Percentiles rank a stretch among this genome's conserved stretches.
Evolutionary conservation across 2,888 invertebrate genomes (phyloP).

Genomic region (Andrena marginata): DNA sequence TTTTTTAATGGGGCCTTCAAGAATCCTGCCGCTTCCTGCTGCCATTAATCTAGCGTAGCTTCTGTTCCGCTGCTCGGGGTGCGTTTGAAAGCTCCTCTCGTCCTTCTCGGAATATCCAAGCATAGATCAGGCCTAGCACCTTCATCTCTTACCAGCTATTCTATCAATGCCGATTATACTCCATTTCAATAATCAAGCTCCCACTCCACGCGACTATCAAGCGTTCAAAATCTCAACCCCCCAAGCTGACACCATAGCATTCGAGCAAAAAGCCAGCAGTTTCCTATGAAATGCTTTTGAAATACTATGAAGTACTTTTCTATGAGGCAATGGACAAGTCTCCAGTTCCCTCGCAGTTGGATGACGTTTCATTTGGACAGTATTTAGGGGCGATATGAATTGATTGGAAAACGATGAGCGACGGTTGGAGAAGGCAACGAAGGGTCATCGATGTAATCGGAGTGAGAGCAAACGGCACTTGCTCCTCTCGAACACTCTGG

Average conservation of each 20-base stretch:
- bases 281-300: no score
- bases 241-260: no score
- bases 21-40: not conserved
- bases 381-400: conserved; percentile 39
- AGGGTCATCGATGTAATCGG: conserved; percentile 75
- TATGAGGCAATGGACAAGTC: no score
- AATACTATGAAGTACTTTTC: no score
- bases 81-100: not conserved
- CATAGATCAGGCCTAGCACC: no score
- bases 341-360: not conserved
- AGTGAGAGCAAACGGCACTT: conserved; percentile 76
- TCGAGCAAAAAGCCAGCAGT: no score
- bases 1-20: conserved; percentile 1
- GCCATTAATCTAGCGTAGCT: conserved; percentile 23
- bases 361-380: conserved; percentile 38
- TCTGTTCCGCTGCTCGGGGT: not conserved
- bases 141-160: no score
- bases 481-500: conserved; percentile 67
- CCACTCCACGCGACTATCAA: no score
- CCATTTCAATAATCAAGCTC: no score
- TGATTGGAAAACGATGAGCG: conserved; percentile 41
- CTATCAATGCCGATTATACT: no score
- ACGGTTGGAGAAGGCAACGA: conserved; percentile 46
- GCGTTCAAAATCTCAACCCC: no score
- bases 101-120: no score